Percentiles rank a stretch among this genome's conserved stretches.
Evolutionary conservation across 2,888 invertebrate genomes (phyloP).

Genomic region (Noctua janthina): DNA sequence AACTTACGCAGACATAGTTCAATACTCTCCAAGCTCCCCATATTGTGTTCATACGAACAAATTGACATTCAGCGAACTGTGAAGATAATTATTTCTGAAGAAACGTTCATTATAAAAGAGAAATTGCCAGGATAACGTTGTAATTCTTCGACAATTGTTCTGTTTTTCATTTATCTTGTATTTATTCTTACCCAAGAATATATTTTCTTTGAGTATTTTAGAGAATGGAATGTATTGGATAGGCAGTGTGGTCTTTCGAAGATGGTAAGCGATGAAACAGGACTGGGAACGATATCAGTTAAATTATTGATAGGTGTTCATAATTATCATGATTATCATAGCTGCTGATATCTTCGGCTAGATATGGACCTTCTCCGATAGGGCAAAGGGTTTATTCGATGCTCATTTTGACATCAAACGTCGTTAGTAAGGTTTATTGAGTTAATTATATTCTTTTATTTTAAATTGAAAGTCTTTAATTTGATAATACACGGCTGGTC

Average conservation of each 20-base stretch:
- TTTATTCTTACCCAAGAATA: background rate
- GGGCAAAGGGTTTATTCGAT: background rate
- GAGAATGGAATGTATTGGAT: background rate
- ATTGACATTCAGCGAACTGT: slow-evolving; percentile 55
- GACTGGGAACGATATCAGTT: background rate
- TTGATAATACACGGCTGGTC: too few species aligned
- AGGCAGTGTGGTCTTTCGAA: background rate
- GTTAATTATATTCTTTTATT: too few species aligned
- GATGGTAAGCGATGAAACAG: background rate
- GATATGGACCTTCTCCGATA: too few species aligned
- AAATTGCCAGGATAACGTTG: slow-evolving; percentile 32
- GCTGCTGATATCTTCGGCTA: background rate
- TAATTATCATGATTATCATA: background rate
- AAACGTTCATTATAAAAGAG: slow-evolving; percentile 44
- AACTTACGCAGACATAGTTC: slow-evolving; percentile 33
- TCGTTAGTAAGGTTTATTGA: too few species aligned
- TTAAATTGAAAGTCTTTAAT: too few species aligned
- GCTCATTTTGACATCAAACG: background rate
- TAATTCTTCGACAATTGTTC: slow-evolving; percentile 29
- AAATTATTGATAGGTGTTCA: background rate
- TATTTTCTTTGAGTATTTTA: slow-evolving; percentile 10
- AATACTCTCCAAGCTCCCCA: background rate
- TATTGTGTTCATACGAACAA: slow-evolving; percentile 51
- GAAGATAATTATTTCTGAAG: slow-evolving; percentile 59
- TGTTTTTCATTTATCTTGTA: slow-evolving; percentile 10